Base-by-base conservation (phyloP, 2,888 invertebrate genomes). In the Drosophila fulvimacula region DNA sequence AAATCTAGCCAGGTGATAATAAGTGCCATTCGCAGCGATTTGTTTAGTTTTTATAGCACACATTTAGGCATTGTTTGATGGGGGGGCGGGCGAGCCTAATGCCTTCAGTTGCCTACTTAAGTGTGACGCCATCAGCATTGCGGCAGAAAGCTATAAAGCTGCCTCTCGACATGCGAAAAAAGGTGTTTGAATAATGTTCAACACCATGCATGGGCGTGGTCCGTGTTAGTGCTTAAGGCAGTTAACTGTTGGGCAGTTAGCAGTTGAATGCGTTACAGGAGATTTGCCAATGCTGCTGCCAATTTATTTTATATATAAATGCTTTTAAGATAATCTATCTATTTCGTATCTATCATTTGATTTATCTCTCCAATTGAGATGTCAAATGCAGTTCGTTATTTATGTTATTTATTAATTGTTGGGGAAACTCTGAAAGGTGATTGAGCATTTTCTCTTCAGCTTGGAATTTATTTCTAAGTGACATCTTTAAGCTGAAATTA, bases 11-110 rank as follows among this genome's bases (percentile, higher is more conserved):
- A 87, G 85, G 85, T 85, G 85, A 85, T 85, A 89, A 85, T 89
- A 85, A 87, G 89, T 87, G 88, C 88, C 84, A 89, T 87, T 85
- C 79, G 79, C 88, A 89, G 85, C 89, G 85, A 85, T 89, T 85
- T 85, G 89, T 89, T 88, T 75, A 73, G 89, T 87, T 85, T 85
- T 85, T 89, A 85, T 85, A 89, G 89, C 87, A 73, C 63, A 79
- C 87, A 76, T 61, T 76, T 74, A 46, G 59, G 70, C 74, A 51
- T 69, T 75, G 75, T 58, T 69, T 65, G 49, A 36, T 41, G 32
- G 10, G 48, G 38, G n/a, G 41, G 34, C n/a, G 55, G 27, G 27
- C 27, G 2, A 7, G 38, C 58, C 32, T 59, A 76, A 68, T 73
- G 69, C 17, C 34, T 42, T 49, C 58, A 52, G 63, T 56, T 66